Evolutionary conservation across 2,113 vertebrate species (phyloP).

Genomic region (Elgaria multicarinata): DNA sequence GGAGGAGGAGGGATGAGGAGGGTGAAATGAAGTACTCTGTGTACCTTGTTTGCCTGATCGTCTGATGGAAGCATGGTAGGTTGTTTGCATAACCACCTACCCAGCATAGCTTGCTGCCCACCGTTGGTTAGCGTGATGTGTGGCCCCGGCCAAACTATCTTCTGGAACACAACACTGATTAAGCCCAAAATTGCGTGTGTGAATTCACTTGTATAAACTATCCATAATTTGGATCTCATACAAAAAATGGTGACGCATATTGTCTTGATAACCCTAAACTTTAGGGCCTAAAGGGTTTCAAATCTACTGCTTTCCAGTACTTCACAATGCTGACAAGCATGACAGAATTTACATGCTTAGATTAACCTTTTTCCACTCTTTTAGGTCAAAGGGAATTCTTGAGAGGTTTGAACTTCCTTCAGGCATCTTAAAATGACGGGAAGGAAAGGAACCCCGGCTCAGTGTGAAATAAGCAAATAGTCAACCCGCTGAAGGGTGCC

Average conservation of each 20-base stretch:
- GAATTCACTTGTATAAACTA: background rate
- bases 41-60: no score
- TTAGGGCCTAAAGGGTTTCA: background rate
- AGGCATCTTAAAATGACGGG: background rate
- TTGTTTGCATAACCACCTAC: no score
- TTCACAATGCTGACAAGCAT: background rate
- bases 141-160: no score
- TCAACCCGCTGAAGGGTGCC: constrained; percentile 9
- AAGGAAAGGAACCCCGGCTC: constrained; percentile 9
- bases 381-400: constrained; percentile 10
- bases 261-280: constrained; percentile 6
- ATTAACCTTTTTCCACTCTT: background rate
- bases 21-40: no score
- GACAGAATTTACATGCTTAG: constrained; percentile 20
- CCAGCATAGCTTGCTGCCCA: no score
- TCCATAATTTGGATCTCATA: background rate
- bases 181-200: background rate
- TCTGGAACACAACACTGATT: background rate
- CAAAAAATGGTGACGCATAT: background rate
- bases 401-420: constrained; percentile 13
- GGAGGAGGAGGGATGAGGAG: no score
- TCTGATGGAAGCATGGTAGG: no score
- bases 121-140: no score
- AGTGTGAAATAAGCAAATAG: constrained; percentile 10
- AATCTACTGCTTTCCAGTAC: background rate